These are phyloP conservation scores for Eleginops maclovinus DNA, from an alignment of 2,113 vertebrate genomes.

Conservation along the genomic window DNA sequence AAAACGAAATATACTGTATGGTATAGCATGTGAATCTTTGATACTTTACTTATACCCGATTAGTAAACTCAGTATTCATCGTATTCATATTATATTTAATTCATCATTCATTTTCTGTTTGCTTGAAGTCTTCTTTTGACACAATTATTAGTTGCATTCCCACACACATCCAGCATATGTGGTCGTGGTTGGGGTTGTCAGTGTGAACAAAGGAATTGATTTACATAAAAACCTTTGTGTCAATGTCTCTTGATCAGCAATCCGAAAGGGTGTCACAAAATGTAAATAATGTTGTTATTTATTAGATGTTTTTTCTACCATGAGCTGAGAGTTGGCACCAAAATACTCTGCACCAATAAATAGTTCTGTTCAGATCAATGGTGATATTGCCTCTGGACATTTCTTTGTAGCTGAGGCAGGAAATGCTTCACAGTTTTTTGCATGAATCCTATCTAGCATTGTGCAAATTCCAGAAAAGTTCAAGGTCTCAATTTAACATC, in stretches of 20 bases:
- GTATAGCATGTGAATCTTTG: background rate
- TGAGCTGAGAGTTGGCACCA: background rate
- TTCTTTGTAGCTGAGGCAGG: no score
- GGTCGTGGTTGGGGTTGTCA: no score
- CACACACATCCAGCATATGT: conserved; percentile 19
- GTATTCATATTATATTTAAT: background rate
- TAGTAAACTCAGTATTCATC: background rate
- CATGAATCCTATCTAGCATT: background rate
- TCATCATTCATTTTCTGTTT: background rate
- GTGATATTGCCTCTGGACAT: background rate
- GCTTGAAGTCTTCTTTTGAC: background rate
- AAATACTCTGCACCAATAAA: background rate
- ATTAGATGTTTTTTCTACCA: no score
- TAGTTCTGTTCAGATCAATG: background rate
- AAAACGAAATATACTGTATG: no score
- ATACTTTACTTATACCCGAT: background rate
- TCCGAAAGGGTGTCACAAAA: no score
- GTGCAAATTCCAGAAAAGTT: conserved; percentile 40
- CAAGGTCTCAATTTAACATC: conserved; percentile 46
- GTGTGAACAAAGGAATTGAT: no score
- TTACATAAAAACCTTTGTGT: no score
- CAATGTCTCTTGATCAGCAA: no score
- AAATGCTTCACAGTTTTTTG: no score
- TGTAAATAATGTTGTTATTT: no score
- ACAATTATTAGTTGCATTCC: background rate